phyloP scores from a whole-genome alignment of 2,113 vertebrate species.

The Crotophaga sulcirostris region DNA sequence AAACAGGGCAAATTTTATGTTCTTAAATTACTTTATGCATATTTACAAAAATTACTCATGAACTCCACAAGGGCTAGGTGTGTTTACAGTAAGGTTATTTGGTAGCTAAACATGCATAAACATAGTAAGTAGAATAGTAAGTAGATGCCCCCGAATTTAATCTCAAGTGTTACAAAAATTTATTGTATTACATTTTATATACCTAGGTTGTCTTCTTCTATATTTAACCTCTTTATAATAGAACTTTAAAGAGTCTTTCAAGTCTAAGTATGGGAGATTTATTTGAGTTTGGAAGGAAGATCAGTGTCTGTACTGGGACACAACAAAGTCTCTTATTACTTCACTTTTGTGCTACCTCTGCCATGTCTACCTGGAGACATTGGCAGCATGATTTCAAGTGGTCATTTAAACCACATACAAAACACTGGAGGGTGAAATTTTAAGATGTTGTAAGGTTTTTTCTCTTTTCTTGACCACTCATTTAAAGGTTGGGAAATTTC shows the following conservation, averaged over 20 bases:
- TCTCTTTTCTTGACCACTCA: background rate
- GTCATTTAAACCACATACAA: background rate
- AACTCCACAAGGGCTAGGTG: background rate
- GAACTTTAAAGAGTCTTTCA: background rate
- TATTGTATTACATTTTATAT: background rate
- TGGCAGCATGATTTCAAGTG: background rate
- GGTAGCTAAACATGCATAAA: background rate
- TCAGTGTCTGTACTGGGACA: fast-evolving
- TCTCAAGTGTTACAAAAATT: background rate
- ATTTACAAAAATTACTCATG: background rate
- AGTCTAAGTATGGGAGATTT: background rate
- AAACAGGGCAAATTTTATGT: background rate
- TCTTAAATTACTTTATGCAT: background rate
- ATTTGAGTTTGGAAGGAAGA: background rate
- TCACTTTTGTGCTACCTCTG: background rate
- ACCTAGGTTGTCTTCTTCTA: background rate
- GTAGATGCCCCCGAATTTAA: background rate
- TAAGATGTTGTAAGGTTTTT: background rate
- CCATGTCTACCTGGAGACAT: background rate
- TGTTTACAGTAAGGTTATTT: background rate
- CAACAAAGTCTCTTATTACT: background rate
- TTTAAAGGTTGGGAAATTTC: background rate
- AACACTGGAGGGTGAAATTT: background rate
- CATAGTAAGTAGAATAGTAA: background rate
- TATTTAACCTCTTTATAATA: background rate